These are phyloP conservation scores for Eulacestoma nigropectus DNA, from an alignment of 2,113 vertebrate species.

Conservation along the genomic window DNA sequence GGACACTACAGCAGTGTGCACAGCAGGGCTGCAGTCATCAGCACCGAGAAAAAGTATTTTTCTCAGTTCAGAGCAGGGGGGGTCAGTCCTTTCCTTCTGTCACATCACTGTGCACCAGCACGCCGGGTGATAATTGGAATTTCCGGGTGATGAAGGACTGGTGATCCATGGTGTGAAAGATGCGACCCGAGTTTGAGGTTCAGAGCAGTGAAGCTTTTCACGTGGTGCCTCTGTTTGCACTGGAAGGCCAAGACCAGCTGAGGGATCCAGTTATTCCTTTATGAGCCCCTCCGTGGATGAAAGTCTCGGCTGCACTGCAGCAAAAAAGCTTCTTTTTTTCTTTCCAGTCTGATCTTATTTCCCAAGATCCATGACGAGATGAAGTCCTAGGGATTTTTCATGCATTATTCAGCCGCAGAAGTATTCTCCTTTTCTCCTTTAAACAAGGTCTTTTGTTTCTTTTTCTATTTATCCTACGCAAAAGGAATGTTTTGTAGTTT, in stretches of 20 bases:
- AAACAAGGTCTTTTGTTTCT: not conserved
- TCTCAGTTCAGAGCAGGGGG: not conserved
- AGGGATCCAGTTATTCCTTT: not conserved
- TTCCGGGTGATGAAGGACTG: not conserved
- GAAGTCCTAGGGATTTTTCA: not conserved
- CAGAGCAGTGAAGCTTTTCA: not conserved
- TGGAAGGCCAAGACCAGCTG: not conserved
- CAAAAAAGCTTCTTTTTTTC: not conserved
- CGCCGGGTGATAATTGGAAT: not conserved
- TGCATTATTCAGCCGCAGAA: not conserved
- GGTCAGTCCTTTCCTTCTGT: not conserved
- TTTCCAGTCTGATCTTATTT: not conserved
- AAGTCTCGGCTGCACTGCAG: not conserved
- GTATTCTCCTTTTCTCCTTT: not conserved
- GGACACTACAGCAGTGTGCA: not conserved
- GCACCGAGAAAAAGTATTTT: not conserved
- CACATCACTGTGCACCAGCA: not conserved
- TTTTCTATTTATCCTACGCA: not conserved
- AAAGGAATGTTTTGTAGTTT: not conserved
- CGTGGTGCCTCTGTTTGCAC: not conserved
- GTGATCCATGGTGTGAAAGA: not conserved
- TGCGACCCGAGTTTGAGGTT: not conserved
- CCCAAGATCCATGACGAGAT: not conserved
- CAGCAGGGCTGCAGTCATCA: conserved; percentile 1
- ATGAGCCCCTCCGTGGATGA: not conserved